A percentile compares a stretch with the other conserved stretches of the same genome.
Evolutionary conservation across 2,888 invertebrate genomes (phyloP).

Genomic region (Drosophila testacea): DNA sequence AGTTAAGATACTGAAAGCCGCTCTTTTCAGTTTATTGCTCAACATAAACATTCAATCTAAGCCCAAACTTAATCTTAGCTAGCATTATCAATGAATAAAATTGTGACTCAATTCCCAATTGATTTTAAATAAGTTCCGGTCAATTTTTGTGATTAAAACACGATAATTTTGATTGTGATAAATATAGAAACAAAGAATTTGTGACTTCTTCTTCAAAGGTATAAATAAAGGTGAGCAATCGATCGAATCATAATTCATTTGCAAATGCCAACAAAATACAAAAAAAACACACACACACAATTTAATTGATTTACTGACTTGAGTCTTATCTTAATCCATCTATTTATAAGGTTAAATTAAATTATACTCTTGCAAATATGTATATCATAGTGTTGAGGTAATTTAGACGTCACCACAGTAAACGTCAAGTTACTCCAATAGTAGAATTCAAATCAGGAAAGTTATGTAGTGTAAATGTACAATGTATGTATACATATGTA

Average conservation of each 20-base stretch:
- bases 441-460: background rate
- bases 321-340: constrained; percentile 21
- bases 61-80: background rate
- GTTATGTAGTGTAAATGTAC: constrained; percentile 13
- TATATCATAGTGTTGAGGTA: background rate
- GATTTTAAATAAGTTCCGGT: background rate
- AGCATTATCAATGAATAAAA: background rate
- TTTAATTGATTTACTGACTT: constrained; percentile 32
- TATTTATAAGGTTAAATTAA: constrained; percentile 25
- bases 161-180: background rate
- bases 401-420: constrained; percentile 9
- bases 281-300: constrained; percentile 4
- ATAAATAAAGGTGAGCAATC: constrained; percentile 18
- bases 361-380: constrained; percentile 5
- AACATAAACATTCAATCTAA: no score
- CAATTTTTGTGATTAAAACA: background rate
- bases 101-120: background rate
- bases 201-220: constrained; percentile 18
- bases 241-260: constrained; percentile 11
- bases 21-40: no score
- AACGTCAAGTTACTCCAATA: constrained; percentile 5
- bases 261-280: constrained; percentile 1
- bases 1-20: background rate
- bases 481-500: constrained; percentile 2
- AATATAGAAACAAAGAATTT: constrained; percentile 8